Conservation (phyloP, 2,888 invertebrate genomes). For the Drosophila atripex region DNA sequence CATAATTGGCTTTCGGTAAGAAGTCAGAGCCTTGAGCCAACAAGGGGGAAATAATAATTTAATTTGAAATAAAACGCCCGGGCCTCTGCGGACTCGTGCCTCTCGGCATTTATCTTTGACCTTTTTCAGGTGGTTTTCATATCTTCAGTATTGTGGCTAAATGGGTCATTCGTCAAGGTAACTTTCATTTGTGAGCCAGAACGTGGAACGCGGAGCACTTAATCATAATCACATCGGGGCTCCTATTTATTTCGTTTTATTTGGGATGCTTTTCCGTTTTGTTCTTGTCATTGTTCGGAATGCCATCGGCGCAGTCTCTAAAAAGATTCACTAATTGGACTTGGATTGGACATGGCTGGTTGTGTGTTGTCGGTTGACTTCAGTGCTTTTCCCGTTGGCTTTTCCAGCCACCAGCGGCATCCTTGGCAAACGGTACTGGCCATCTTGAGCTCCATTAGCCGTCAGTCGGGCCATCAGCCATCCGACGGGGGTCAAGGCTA, state of each 20-base stretch:
- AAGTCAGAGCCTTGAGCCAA: constrained; percentile 22
- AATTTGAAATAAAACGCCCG: constrained; percentile 53
- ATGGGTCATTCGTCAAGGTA: constrained; percentile 83
- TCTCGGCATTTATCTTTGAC: constrained; percentile 67
- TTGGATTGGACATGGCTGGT: constrained; percentile 35
- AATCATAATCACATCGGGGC: constrained; percentile 69
- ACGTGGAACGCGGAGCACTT: constrained; percentile 67
- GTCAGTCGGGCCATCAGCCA: constrained; percentile 43
- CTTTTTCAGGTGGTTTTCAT: constrained; percentile 48
- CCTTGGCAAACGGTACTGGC: constrained; percentile 55
- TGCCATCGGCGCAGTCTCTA: background rate
- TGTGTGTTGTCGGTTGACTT: too few species aligned
- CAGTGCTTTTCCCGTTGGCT: background rate
- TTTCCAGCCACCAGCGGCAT: constrained; percentile 13
- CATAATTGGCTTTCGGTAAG: constrained; percentile 44
- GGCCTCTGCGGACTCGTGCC: constrained; percentile 42
- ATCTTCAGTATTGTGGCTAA: constrained; percentile 75
- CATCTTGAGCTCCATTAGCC: constrained; percentile 21
- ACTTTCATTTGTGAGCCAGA: constrained; percentile 81
- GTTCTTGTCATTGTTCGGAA: constrained; percentile 71
- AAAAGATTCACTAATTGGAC: constrained; percentile 49
- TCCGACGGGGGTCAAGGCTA: constrained; percentile 68
- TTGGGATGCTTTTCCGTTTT: constrained; percentile 42
- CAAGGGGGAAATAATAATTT: constrained; percentile 59
- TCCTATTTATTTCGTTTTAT: constrained; percentile 38